Evolutionary conservation across 2,113 vertebrate genomes (phyloP).

Genomic region (Grallaria varia): DNA sequence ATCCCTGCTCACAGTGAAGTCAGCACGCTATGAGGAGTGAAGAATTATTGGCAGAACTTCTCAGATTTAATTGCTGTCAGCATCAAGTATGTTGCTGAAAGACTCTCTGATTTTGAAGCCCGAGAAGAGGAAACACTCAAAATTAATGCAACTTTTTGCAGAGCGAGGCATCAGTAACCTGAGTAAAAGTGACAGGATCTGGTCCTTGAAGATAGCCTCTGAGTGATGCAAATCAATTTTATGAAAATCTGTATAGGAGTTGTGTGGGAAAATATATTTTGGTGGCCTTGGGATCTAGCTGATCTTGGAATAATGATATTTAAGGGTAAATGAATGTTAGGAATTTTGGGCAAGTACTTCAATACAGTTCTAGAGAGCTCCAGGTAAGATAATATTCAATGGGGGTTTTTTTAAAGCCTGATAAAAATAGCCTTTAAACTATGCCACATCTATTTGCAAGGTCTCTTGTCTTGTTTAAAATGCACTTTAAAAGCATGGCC

Average conservation of each 20-base stretch:
- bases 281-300: background rate
- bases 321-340: background rate
- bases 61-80: background rate
- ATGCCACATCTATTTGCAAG: background rate
- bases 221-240: background rate
- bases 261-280: background rate
- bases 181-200: background rate
- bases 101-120: background rate
- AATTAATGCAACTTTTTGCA: background rate
- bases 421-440: background rate
- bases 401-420: background rate
- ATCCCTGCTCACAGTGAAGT: background rate
- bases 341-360: background rate
- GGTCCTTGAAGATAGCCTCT: background rate
- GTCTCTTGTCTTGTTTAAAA: background rate
- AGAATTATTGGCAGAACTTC: background rate
- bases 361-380: background rate
- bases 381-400: background rate
- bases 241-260: background rate
- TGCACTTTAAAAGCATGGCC: background rate
- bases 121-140: background rate
- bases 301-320: background rate
- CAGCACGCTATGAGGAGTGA: background rate
- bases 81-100: background rate
- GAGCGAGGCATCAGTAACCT: background rate